Base-by-base conservation (phyloP, 1,140 invertebrate genomes). In the Drosophila cardini region DNA sequence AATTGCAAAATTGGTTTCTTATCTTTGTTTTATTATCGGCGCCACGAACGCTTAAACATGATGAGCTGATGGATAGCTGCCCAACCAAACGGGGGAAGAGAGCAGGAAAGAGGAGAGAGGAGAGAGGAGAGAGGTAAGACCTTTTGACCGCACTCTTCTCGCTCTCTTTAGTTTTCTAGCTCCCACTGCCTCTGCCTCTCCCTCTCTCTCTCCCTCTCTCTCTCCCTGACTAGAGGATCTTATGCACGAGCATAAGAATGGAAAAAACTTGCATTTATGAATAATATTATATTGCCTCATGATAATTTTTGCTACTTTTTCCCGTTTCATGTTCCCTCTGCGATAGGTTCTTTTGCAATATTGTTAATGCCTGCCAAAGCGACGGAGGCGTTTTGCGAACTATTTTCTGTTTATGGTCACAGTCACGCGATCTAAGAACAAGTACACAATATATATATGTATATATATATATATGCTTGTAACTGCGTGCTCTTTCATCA, bases 1-100 rank as follows among this genome's bases (percentile, higher is more conserved):
- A 90, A 90, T 89, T 87, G 80, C 84, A 77, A 90, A 90, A 90
- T 90, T 90, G 78, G 87, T 79, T 90, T 84, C 87, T 90, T 90
- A 90, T 91, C 89, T 85, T 67, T 61, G 46, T 78, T 81, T 90
- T 90, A 90, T 90, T 80, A 91, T 90, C 89, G 80, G 87, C 84
- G 78, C 82, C 77, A 87, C 84, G 80, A 87, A 90, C 74, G 67
- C 76, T 81, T 74, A 58, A 79, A 83, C 73, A 80, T 90, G 87
- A 90, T 90, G 87, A 80, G 80, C 80, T 90, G 87, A 90, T 89
- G 87, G 86, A 89, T 90, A 91, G 83, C 74, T 90, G 87, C 78
- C 55, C 18, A 78, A 58, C 78, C 52, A 62, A 26, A 26, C n/a
- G n/a, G 21, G 21, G 21, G 21, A 26, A 63, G 78, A 62, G 72